Conservation (phyloP, 2,888 invertebrate genomes). For the Eupithecia exiguata region DNA sequence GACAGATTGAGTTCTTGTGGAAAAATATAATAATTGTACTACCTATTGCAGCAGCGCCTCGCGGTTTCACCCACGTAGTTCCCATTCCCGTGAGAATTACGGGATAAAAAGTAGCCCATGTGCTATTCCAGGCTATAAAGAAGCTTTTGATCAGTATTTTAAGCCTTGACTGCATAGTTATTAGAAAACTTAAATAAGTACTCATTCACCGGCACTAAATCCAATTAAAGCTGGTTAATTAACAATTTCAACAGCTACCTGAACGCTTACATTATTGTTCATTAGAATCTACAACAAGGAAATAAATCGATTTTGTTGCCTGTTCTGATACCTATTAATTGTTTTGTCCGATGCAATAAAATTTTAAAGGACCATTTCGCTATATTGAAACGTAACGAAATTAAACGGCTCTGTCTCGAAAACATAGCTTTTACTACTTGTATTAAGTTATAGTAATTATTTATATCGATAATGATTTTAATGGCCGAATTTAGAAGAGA, state of each 20-base stretch:
- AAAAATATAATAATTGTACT: too few relatives aligned
- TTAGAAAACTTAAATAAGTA: not conserved
- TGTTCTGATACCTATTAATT: slow-evolving; percentile 17
- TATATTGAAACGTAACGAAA: slow-evolving; percentile 1
- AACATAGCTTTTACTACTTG: not conserved
- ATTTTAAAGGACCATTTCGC: not conserved
- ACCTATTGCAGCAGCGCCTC: too few relatives aligned
- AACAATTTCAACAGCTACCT: slow-evolving; percentile 29
- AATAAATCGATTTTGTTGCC: slow-evolving; percentile 17
- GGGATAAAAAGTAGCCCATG: too few relatives aligned
- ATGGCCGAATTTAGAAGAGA: not conserved
- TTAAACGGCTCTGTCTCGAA: not conserved
- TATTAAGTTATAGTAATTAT: not conserved
- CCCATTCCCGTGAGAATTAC: too few relatives aligned
- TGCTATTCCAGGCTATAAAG: too few relatives aligned
- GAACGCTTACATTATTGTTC: slow-evolving; percentile 17
- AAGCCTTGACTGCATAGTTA: not conserved
- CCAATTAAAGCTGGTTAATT: slow-evolving; percentile 23
- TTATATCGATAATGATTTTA: not conserved
- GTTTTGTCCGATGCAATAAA: not conserved
- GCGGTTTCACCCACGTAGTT: too few relatives aligned
- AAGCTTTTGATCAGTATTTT: too few relatives aligned
- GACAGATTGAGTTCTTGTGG: too few relatives aligned
- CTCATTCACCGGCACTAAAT: not conserved
- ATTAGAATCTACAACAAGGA: slow-evolving; percentile 24